These are phyloP conservation scores for Chloropsis cyanopogon DNA, from an alignment of 2,113 vertebrate genomes.

Conservation along the genomic window DNA sequence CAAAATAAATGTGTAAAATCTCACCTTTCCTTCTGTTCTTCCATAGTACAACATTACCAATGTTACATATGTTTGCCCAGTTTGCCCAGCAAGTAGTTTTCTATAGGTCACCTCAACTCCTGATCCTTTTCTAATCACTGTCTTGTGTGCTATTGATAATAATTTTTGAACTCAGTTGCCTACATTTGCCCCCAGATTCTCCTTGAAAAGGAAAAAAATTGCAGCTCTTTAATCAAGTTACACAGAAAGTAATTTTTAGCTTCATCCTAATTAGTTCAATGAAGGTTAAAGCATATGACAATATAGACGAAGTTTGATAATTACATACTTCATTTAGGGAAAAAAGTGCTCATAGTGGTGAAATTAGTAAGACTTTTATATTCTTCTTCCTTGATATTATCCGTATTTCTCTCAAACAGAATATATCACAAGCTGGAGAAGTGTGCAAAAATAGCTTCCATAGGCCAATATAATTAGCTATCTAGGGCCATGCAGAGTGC, in stretches of 20 bases:
- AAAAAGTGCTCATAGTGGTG: slow-evolving; percentile 30
- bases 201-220: background rate
- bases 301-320: slow-evolving; percentile 55
- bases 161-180: background rate
- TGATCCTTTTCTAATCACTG: background rate
- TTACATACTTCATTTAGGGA: slow-evolving; percentile 54
- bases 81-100: background rate
- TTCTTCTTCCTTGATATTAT: background rate
- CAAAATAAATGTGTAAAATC: background rate
- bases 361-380: slow-evolving; percentile 8
- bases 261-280: slow-evolving; percentile 61
- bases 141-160: background rate
- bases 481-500: background rate
- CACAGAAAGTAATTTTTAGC: slow-evolving; percentile 35
- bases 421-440: background rate
- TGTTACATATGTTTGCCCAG: background rate
- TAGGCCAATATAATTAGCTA: background rate
- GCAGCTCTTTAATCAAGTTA: slow-evolving; percentile 1
- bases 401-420: background rate
- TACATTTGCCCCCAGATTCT: background rate
- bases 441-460: background rate
- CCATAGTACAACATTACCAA: background rate
- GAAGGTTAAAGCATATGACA: slow-evolving; percentile 52
- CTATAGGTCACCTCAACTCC: background rate
- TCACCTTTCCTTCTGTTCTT: background rate